Evolutionary conservation across 2,113 vertebrate species (phyloP).

Genomic region (Poeciliopsis turrubarensis): DNA sequence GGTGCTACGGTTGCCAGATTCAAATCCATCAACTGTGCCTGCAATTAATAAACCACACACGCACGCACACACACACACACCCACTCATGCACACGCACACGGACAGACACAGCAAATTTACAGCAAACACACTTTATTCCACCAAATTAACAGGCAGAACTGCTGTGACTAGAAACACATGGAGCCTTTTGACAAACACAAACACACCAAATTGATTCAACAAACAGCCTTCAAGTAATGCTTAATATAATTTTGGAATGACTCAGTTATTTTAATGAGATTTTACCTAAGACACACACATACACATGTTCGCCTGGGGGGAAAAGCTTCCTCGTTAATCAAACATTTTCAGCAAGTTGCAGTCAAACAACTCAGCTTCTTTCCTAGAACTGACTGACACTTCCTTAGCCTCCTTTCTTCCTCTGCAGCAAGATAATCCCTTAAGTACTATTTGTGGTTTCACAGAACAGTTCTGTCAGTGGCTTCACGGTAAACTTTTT

Average conservation of each 20-base stretch:
- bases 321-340: slow-evolving; percentile 2
- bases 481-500: not conserved
- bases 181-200: slow-evolving; percentile 43
- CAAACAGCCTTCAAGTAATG: slow-evolving; percentile 46
- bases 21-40: slow-evolving; percentile 41
- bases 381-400: not conserved
- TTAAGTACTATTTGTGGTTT: not conserved
- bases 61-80: no score
- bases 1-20: slow-evolving; percentile 36
- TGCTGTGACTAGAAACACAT: slow-evolving; percentile 34
- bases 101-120: slow-evolving; percentile 8
- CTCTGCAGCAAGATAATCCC: not conserved
- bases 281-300: not conserved
- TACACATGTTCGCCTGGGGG: not conserved
- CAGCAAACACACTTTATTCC: slow-evolving; percentile 52
- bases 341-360: not conserved
- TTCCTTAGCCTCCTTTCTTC: not conserved
- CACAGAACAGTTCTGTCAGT: not conserved
- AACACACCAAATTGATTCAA: slow-evolving; percentile 47
- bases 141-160: slow-evolving; percentile 45
- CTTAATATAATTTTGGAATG: slow-evolving; percentile 40
- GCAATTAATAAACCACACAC: slow-evolving; percentile 40
- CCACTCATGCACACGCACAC: no score
- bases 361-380: not conserved
- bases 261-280: slow-evolving; percentile 37